Conservation (phyloP, 1,140 invertebrate genomes). For the Coelopa frigida region DNA sequence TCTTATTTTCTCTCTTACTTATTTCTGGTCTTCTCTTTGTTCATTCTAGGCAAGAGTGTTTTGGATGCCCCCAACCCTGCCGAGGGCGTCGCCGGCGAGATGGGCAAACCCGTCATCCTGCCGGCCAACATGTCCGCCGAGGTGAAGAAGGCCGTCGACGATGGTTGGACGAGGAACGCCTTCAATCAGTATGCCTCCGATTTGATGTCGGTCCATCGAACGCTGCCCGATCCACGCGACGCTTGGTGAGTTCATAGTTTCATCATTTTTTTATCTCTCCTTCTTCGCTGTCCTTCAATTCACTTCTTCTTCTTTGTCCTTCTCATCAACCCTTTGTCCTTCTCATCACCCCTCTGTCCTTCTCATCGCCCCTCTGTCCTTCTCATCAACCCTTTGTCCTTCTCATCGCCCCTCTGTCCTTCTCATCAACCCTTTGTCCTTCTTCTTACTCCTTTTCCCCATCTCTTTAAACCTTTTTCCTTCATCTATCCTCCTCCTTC, state of each 20-base stretch:
- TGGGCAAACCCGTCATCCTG: constrained; percentile 78
- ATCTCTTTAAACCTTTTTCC: too few species aligned
- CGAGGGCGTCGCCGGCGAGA: constrained; percentile 56
- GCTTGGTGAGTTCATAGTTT: constrained; percentile 60
- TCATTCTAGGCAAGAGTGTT: constrained; percentile 51
- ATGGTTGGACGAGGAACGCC: constrained; percentile 94
- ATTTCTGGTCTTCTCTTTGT: background rate
- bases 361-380: too few species aligned
- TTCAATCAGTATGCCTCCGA: constrained; percentile 99
- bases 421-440: background rate
- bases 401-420: too few species aligned
- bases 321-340: too few species aligned
- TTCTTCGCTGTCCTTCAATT: too few species aligned
- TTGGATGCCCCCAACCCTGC: constrained; percentile 51
- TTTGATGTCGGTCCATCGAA: constrained; percentile 88
- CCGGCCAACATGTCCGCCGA: constrained; percentile 75
- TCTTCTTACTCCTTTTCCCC: too few species aligned
- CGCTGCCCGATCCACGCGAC: constrained; percentile 87
- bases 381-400: too few species aligned
- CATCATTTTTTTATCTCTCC: too few species aligned
- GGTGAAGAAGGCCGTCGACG: constrained; percentile 78
- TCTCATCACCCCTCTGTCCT: too few species aligned
- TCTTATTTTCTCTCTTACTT: too few species aligned
- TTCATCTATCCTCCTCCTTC: too few species aligned
- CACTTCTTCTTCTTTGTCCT: too few species aligned